A percentile compares a stretch with the other conserved stretches of the same genome.
Conservation (phyloP, 2,888 invertebrate species). For the Caenorhabditis macrosperma region DNA sequence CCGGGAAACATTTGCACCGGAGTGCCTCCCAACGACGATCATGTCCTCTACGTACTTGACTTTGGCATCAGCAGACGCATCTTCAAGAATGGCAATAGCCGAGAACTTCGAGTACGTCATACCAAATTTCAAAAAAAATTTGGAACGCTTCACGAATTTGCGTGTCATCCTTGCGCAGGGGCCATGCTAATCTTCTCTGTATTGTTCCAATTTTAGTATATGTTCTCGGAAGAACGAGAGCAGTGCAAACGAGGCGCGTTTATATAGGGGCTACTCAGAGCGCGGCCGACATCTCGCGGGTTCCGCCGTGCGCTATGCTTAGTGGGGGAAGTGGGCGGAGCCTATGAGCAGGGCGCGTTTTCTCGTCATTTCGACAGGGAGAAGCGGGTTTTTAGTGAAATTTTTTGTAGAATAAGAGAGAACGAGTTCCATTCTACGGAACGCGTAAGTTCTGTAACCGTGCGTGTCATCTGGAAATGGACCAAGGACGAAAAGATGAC, state of each 20-base stretch:
- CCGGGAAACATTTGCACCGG: constrained; percentile 69
- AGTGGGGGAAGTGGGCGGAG: constrained; percentile 49
- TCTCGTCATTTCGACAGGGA: too few species aligned
- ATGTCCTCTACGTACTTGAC: constrained; percentile 67
- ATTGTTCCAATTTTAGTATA: constrained; percentile 89
- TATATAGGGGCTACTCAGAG: neutral
- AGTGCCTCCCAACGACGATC: constrained; percentile 50
- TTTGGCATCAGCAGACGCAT: constrained; percentile 69
- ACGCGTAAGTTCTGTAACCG: constrained; percentile 51
- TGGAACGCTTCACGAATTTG: constrained; percentile 89
- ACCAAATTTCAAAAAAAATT: constrained; percentile 81
- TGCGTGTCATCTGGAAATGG: constrained; percentile 51
- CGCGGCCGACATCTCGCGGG: constrained; percentile 1
- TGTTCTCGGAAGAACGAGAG: constrained; percentile 58
- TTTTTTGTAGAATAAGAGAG: constrained; percentile 38
- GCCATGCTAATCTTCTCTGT: constrained; percentile 94
- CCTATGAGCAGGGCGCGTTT: neutral
- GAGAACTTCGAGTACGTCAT: constrained; percentile 22
- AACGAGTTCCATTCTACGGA: constrained; percentile 49
- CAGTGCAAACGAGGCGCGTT: neutral
- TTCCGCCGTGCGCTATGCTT: neutral
- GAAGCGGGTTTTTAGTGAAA: neutral
- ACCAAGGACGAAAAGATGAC: constrained; percentile 59
- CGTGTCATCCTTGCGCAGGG: constrained; percentile 88
- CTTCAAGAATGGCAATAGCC: constrained; percentile 23